Evolutionary conservation across 2,113 vertebrate species (phyloP).

Genomic region (Elephas maximus): DNA sequence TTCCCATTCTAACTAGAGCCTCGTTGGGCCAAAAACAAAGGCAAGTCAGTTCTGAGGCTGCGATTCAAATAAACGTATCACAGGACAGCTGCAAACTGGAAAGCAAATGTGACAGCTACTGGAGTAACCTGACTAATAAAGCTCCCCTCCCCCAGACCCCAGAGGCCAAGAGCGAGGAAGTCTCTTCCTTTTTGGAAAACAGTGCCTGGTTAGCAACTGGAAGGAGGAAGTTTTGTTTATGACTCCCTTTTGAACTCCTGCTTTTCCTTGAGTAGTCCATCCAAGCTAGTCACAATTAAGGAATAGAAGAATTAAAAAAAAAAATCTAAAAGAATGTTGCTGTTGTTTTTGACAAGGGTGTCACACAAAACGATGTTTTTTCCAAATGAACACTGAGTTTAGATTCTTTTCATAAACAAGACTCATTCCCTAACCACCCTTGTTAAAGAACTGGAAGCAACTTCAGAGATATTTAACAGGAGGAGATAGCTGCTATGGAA

Average conservation of each 20-base stretch:
- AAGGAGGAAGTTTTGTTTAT: slow-evolving; percentile 49
- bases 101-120: slow-evolving; percentile 59
- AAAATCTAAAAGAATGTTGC: slow-evolving; percentile 16
- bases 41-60: slow-evolving; percentile 34
- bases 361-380: slow-evolving; percentile 51
- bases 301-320: background rate
- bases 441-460: background rate
- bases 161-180: slow-evolving; percentile 1
- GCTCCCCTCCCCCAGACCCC: background rate
- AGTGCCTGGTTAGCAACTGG: slow-evolving; percentile 18
- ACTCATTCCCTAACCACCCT: background rate
- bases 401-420: slow-evolving; percentile 44
- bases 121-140: background rate
- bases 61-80: slow-evolving; percentile 66
- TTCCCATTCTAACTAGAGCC: slow-evolving; percentile 7
- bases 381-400: slow-evolving; percentile 38
- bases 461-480: slow-evolving; percentile 11
- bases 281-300: background rate
- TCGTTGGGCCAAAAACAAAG: slow-evolving; percentile 56
- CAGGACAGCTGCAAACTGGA: slow-evolving; percentile 47
- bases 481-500: background rate
- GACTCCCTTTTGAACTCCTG: slow-evolving; percentile 28
- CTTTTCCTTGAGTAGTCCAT: background rate
- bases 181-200: slow-evolving; percentile 57
- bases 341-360: background rate